These are phyloP conservation scores for Platycheirus albimanus DNA, from an alignment of 2,888 invertebrate species.

Conservation along the genomic window DNA sequence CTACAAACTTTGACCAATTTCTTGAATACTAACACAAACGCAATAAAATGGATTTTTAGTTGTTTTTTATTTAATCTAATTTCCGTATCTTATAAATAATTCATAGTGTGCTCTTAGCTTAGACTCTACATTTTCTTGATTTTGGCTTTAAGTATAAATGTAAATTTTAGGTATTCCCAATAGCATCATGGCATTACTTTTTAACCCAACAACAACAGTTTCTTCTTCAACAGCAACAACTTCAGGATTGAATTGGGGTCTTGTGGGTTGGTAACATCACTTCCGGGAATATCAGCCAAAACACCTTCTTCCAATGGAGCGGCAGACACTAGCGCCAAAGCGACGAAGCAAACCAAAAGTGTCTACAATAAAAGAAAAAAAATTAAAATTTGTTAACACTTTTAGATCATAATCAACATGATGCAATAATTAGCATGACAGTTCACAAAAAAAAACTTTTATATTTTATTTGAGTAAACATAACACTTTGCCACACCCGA, in stretches of 20 bases:
- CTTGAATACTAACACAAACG: too few relatives aligned
- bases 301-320: slow-evolving; percentile 60
- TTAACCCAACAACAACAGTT: slow-evolving; percentile 55
- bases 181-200: slow-evolving; percentile 22
- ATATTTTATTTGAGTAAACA: background rate
- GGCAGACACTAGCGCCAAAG: slow-evolving; percentile 52
- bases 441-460: background rate
- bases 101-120: slow-evolving; percentile 23
- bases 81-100: slow-evolving; percentile 43
- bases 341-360: slow-evolving; percentile 58
- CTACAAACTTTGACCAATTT: too few relatives aligned
- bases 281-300: slow-evolving; percentile 46
- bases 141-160: slow-evolving; percentile 29
- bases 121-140: slow-evolving; percentile 35
- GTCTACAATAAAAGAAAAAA: slow-evolving; percentile 42
- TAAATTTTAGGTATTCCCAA: slow-evolving; percentile 40
- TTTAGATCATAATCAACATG: slow-evolving; percentile 24
- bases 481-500: slow-evolving; percentile 27
- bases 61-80: slow-evolving; percentile 32
- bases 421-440: slow-evolving; percentile 4
- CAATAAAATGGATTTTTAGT: background rate
- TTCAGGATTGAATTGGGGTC: slow-evolving; percentile 54
- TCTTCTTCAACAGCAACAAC: slow-evolving; percentile 62
- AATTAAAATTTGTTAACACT: slow-evolving; percentile 6
- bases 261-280: slow-evolving; percentile 57